Conservation (phyloP, 2,797 vertebrate species). For the Moxostoma hubbsi region DNA sequence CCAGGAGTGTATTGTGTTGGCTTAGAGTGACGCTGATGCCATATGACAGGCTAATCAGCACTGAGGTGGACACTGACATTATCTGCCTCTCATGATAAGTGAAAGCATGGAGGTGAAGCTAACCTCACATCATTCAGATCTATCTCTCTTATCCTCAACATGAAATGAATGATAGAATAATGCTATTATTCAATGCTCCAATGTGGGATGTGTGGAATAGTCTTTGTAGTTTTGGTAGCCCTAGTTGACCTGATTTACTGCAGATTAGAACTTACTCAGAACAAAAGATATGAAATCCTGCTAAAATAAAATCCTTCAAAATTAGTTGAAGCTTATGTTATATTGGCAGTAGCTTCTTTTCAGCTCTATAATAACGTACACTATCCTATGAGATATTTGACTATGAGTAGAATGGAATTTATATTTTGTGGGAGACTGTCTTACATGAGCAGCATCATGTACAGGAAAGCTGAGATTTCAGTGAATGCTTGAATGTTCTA, state of each 20-base stretch:
- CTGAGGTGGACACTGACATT: slow-evolving; percentile 50
- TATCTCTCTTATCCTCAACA: slow-evolving; percentile 27
- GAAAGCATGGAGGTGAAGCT: slow-evolving; percentile 32
- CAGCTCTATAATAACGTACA: not conserved
- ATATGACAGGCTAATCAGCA: slow-evolving; percentile 63
- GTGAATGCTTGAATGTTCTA: slow-evolving; percentile 55
- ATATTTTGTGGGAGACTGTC: not conserved
- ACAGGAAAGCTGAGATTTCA: slow-evolving; percentile 32
- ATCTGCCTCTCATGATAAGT: slow-evolving; percentile 47
- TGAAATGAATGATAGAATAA: slow-evolving; percentile 32
- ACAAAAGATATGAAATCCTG: slow-evolving; percentile 38
- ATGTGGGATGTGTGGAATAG: not conserved
- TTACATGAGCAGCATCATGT: slow-evolving; percentile 21
- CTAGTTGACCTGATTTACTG: slow-evolving; percentile 42
- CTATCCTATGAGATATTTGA: not conserved
- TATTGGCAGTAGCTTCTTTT: slow-evolving; percentile 11
- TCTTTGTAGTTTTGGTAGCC: slow-evolving; percentile 12
- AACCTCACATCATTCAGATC: slow-evolving; percentile 30
- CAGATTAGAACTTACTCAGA: slow-evolving; percentile 39
- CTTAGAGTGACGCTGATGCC: slow-evolving; percentile 63
- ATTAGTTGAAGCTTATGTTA: slow-evolving; percentile 20
- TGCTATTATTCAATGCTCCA: not conserved
- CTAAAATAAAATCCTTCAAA: slow-evolving; percentile 25
- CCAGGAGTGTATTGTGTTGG: slow-evolving; percentile 43
- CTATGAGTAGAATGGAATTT: not conserved